These are phyloP conservation scores for Agonum fuliginosum DNA, from an alignment of 2,888 invertebrate genomes.

Conservation along the genomic window DNA sequence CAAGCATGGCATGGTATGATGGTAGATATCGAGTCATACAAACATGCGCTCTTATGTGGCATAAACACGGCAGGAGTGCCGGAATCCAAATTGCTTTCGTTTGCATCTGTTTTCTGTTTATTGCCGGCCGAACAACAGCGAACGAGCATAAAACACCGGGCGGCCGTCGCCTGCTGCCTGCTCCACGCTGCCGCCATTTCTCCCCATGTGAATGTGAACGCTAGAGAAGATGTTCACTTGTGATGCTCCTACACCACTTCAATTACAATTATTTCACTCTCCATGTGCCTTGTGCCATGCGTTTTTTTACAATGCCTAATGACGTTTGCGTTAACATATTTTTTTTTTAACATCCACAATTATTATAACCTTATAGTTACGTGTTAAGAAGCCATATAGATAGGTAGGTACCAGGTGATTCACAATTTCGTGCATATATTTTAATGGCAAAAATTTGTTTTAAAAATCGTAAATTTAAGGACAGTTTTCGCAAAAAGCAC, in stretches of 20 bases:
- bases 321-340: background rate
- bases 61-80: conserved; percentile 20
- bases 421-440: too few relatives aligned
- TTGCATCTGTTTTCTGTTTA: conserved; percentile 55
- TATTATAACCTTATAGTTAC: too few relatives aligned
- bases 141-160: conserved; percentile 47
- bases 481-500: too few relatives aligned
- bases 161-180: background rate
- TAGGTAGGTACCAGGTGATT: too few relatives aligned
- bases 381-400: too few relatives aligned
- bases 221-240: conserved; percentile 8
- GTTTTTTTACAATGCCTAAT: background rate
- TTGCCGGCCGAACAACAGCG: conserved; percentile 36
- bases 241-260: background rate
- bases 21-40: conserved; percentile 1
- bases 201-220: too few relatives aligned
- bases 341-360: background rate
- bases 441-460: too few relatives aligned
- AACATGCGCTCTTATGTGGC: conserved; percentile 41
- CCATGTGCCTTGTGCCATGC: background rate
- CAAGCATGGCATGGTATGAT: background rate
- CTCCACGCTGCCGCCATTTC: background rate
- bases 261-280: conserved; percentile 20
- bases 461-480: too few relatives aligned
- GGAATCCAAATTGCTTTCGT: conserved; percentile 57